phyloP scores from a whole-genome alignment of 2,888 invertebrate genomes.

The Tiliacea aurago region DNA sequence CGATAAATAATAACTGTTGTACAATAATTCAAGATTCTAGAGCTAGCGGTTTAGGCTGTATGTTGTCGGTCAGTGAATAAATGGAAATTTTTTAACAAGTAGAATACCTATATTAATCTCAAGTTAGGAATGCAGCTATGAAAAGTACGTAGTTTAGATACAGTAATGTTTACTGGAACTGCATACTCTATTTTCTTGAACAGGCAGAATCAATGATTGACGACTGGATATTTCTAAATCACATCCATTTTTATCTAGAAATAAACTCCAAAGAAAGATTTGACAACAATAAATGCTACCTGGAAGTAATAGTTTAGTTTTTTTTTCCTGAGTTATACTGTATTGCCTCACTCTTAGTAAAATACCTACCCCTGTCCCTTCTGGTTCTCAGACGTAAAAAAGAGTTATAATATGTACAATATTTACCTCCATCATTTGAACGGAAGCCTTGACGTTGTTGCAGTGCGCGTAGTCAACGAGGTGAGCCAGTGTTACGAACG shows the following conservation, averaged over 20 bases:
- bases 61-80: background rate
- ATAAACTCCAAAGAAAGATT: too few relatives aligned
- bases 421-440: conserved; percentile 98
- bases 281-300: too few relatives aligned
- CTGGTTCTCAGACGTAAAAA: too few relatives aligned
- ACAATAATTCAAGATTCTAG: background rate
- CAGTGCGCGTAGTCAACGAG: conserved; percentile 99
- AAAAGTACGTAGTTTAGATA: background rate
- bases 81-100: background rate
- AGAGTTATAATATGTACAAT: too few relatives aligned
- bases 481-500: conserved; percentile 98
- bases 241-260: too few relatives aligned
- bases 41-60: background rate
- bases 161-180: background rate
- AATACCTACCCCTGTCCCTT: too few relatives aligned
- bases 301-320: too few relatives aligned
- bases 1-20: too few relatives aligned
- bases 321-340: too few relatives aligned
- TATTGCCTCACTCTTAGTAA: too few relatives aligned
- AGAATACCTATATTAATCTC: background rate
- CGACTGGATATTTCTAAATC: too few relatives aligned
- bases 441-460: conserved; percentile 98
- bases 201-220: background rate
- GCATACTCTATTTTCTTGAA: background rate
- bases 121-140: background rate